These are phyloP conservation scores for Lasioglossum figueresi DNA, from an alignment of 2,888 invertebrate species.

Conservation along the genomic window DNA sequence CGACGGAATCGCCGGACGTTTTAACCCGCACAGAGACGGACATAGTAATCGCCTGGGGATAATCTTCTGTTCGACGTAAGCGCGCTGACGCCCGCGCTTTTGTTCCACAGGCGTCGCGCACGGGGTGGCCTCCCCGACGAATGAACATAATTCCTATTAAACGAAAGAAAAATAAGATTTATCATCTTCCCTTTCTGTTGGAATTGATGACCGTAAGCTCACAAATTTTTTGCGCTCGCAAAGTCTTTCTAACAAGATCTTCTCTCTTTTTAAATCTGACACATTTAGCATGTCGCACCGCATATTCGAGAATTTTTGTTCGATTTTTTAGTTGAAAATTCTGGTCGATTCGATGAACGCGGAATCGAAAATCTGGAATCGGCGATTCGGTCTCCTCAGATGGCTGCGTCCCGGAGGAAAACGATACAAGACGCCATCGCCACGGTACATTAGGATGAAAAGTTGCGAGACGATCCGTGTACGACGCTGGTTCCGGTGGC, in stretches of 20 bases:
- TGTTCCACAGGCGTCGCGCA: neutral
- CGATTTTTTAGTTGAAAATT: no score
- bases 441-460: slow-evolving; percentile 9
- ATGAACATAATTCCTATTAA: no score
- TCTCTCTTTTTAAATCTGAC: no score
- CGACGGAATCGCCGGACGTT: neutral
- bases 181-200: no score
- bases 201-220: no score
- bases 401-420: neutral
- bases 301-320: no score
- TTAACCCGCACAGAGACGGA: neutral
- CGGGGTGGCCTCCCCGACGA: no score
- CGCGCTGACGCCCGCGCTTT: neutral
- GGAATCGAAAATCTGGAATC: neutral
- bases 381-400: neutral
- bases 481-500: neutral
- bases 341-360: neutral
- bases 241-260: no score
- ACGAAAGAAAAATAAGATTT: no score
- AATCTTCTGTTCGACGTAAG: neutral
- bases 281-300: no score
- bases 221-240: no score
- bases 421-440: neutral
- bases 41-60: neutral
- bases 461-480: neutral